Conservation (phyloP, 2,888 invertebrate genomes). For the Microctonus hyperodae region DNA sequence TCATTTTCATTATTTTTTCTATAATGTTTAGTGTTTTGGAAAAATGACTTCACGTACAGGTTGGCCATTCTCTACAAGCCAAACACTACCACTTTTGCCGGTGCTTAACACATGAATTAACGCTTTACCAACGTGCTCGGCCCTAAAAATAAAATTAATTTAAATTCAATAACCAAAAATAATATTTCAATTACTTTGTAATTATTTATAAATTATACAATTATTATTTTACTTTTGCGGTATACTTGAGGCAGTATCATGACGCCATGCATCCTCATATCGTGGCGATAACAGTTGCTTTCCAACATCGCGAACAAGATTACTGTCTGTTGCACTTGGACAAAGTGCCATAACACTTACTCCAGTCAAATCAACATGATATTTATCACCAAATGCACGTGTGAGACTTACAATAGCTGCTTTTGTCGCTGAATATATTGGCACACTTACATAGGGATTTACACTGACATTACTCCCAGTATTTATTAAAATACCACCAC, state of each 20-base stretch:
- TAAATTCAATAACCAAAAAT: slow-evolving; percentile 30
- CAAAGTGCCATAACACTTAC: slow-evolving; percentile 76
- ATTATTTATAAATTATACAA: neutral
- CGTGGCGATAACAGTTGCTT: slow-evolving; percentile 76
- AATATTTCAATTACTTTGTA: neutral
- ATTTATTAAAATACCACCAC: slow-evolving; percentile 79
- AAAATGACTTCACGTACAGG: slow-evolving; percentile 68
- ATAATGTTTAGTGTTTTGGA: slow-evolving; percentile 48
- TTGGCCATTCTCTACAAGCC: slow-evolving; percentile 75
- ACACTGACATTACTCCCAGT: slow-evolving; percentile 77
- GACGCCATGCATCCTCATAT: slow-evolving; percentile 77
- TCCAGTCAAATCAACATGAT: slow-evolving; percentile 76
- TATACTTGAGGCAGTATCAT: slow-evolving; percentile 71
- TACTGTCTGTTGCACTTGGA: slow-evolving; percentile 73
- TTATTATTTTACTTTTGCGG: slow-evolving; percentile 68
- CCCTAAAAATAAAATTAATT: slow-evolving; percentile 61
- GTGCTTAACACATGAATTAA: slow-evolving; percentile 72
- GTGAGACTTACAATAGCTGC: slow-evolving; percentile 79
- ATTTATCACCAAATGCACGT: slow-evolving; percentile 77
- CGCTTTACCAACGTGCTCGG: slow-evolving; percentile 74
- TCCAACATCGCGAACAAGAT: slow-evolving; percentile 71
- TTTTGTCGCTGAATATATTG: slow-evolving; percentile 80
- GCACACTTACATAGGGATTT: slow-evolving; percentile 75
- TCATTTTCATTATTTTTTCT: slow-evolving; percentile 1
- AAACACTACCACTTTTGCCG: slow-evolving; percentile 75